Base-by-base conservation (phyloP, 2,888 invertebrate genomes). In the Schizotus pectinicornis region DNA sequence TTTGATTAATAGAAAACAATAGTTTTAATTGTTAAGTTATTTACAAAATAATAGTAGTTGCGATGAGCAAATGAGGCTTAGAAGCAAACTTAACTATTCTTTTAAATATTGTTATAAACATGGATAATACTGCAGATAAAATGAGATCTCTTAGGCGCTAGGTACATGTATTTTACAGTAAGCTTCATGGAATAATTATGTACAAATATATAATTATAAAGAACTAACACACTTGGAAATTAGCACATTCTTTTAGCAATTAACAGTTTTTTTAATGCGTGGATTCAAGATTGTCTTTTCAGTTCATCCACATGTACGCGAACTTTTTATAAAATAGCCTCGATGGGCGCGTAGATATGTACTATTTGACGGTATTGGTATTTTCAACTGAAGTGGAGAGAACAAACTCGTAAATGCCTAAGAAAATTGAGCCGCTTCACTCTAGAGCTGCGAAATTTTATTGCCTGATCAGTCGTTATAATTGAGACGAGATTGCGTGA, bases 131-230 rank as follows among this genome's bases (percentile, higher is more conserved):
- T 55, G 59, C 50, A 50, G 55, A 55, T 56, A 59, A 59, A 59
- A 59, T 54, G 49, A 59, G 45, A 54, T 54, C 9, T 52, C 53
- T 59, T 57, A 55, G 39, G 56, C 57, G 53, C 65, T 67, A 65
- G 50, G 58, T 67, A 67, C 67, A 67, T 67, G 50, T 67, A 67
- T 65, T 63, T 63, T 67, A 67, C 67, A 67, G 55, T 61, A 67
- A 67, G 67, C 67, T 56, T 67, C 49, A 51, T 63, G 54, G 59
- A 53, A 50, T 63, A 53, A 52, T 59, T 60, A 67, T 67, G 57
- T 67, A 67, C 66, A 67, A 67, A 63, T 62, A 64, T 66, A 63
- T 67, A 54, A 41, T 61, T 56, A 54, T 39, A 56, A 60, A 52
- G 56, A 62, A 59, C 58, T 58, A 56, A 63, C 60, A 60, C 62